Evolutionary conservation across 2,113 vertebrate species (phyloP).

Genomic region (Pseudorhombus dupliciocellatus): DNA sequence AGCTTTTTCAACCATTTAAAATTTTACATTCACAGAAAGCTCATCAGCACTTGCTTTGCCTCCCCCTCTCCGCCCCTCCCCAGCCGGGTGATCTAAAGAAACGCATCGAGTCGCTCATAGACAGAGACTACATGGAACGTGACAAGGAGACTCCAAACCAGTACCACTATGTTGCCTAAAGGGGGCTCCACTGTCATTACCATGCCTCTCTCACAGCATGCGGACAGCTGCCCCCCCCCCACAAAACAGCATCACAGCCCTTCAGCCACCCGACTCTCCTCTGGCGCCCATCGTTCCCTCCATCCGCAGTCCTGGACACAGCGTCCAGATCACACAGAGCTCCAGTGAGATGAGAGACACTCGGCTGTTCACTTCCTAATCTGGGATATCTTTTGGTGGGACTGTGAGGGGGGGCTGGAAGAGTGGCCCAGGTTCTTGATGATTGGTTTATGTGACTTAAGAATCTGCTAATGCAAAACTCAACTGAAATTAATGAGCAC

Average conservation of each 20-base stretch:
- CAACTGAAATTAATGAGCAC: slow-evolving; percentile 75
- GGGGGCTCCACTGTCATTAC: slow-evolving; percentile 34
- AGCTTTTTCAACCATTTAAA: not conserved
- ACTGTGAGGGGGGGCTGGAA: slow-evolving; percentile 46
- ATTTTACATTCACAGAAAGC: not conserved
- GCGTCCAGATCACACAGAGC: slow-evolving; percentile 50
- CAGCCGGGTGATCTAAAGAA: slow-evolving; percentile 98
- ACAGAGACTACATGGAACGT: slow-evolving; percentile 98
- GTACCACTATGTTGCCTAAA: slow-evolving; percentile 97
- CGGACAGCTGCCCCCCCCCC: slow-evolving; percentile 44
- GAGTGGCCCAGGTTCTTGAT: slow-evolving; percentile 50
- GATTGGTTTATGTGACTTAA: slow-evolving; percentile 65
- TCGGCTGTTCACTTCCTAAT: slow-evolving; percentile 46
- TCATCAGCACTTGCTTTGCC: not conserved
- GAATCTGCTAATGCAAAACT: slow-evolving; percentile 69
- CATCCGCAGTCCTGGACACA: slow-evolving; percentile 39
- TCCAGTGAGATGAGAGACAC: slow-evolving; percentile 57
- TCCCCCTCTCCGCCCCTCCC: slow-evolving; percentile 58
- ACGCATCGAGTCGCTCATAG: slow-evolving; percentile 96
- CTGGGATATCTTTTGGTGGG: slow-evolving; percentile 38
- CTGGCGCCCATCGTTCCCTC: slow-evolving; percentile 59
- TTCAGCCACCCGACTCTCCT: slow-evolving; percentile 59
- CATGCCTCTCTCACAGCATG: slow-evolving; percentile 57
- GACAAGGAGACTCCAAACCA: slow-evolving; percentile 97
- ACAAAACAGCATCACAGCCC: slow-evolving; percentile 58